Evolutionary conservation across 1,140 invertebrate species (phyloP).

Genomic region (Colletes gigas): DNA sequence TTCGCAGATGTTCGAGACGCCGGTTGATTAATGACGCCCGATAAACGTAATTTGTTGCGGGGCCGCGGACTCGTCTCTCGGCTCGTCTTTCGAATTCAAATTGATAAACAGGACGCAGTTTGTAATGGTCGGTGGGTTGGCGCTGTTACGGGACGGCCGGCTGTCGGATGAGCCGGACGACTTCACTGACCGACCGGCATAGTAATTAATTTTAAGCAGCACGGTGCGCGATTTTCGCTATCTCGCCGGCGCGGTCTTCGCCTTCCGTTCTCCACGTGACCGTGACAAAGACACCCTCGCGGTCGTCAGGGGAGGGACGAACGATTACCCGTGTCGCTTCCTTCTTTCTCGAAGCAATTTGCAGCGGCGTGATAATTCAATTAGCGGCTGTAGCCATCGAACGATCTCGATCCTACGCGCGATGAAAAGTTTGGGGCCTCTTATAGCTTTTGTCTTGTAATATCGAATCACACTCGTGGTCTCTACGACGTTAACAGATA

Average conservation of each 20-base stretch:
- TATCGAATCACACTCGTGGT: too few species aligned
- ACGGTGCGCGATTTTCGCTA: conserved; percentile 66
- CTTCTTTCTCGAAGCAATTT: not conserved
- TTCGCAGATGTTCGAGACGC: conserved; percentile 66
- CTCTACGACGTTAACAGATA: too few species aligned
- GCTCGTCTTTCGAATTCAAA: conserved; percentile 67
- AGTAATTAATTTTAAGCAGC: conserved; percentile 79
- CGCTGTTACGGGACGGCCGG: conserved; percentile 28
- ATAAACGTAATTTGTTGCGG: conserved; percentile 68
- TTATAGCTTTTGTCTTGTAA: too few species aligned
- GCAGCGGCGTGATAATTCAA: conserved; percentile 10
- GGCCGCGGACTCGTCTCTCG: conserved; percentile 58
- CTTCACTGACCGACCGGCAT: conserved; percentile 73
- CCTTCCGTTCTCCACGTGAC: conserved; percentile 21
- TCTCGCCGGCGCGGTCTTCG: conserved; percentile 35
- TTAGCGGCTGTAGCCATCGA: not conserved
- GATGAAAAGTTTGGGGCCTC: too few species aligned
- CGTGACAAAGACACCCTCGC: conserved; percentile 31
- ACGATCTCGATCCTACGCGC: not conserved
- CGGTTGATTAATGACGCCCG: conserved; percentile 63
- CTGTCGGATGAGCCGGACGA: conserved; percentile 64
- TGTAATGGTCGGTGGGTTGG: conserved; percentile 52
- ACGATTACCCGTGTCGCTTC: conserved; percentile 7
- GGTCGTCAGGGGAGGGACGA: not conserved
- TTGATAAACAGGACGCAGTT: conserved; percentile 69